Base-by-base conservation (phyloP, 2,888 invertebrate species). In the Drosophila anomelani region DNA sequence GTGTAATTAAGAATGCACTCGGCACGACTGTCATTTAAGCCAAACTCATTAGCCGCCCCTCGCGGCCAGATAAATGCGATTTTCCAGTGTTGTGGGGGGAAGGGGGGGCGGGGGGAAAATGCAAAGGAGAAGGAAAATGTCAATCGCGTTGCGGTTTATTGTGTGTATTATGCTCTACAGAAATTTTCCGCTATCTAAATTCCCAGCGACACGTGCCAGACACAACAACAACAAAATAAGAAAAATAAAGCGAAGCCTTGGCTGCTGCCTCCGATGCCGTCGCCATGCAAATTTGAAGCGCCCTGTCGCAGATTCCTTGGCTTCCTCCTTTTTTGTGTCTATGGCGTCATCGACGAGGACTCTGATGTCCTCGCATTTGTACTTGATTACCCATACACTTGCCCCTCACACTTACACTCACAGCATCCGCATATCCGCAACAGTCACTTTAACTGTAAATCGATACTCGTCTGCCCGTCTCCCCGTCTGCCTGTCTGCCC, bases 201-300 rank as follows among this genome's bases (percentile, higher is more conserved):
- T 74, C 68, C 60, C 61, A 60, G 66, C 76, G 88, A 83, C 84
- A 88, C 88, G 84, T 84, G 86, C 79, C 88, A 85, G 84, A 88
- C 80, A 83, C 73, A 85, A 80, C 85, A 79, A 74, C 73, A 71
- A 20, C 20, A 20, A 20, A 20, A 20, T 20, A 20, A 20, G 20
- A 20, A 20, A 47, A 80, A 76, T 71, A 76, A 75, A 75, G 58
- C 59, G 20, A 41, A 47, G 20, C 57, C 46, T 4, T 53, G 32
- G 32, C 38, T 39, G 32, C 38, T 39, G 39, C 36, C 61, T 17
- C 2, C 44, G 26, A 26, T 46, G 47, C n/a, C n/a, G 47, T n/a
- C 47, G 29, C 47, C 63, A 70, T 70, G 76, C 69, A 75, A 75
- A 75, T 75, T 76, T 63, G 44, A 58, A 54, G 55, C 57, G 66